phyloP scores from a whole-genome alignment of 1,140 invertebrate genomes.

The Drosophila watanabei region DNA sequence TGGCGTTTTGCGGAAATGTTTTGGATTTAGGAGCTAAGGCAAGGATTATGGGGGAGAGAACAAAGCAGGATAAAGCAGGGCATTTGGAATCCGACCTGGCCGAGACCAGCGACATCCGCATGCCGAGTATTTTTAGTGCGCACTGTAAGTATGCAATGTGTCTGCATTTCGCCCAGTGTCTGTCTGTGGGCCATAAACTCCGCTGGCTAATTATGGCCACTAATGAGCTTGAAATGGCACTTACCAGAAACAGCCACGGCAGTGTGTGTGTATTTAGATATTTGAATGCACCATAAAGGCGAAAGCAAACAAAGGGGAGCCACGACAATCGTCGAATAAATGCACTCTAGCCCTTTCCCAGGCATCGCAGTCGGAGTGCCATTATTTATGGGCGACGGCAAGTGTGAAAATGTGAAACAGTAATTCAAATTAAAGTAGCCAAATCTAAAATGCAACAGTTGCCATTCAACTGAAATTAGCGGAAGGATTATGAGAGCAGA shows the following conservation, averaged over 20 bases:
- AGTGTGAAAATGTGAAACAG: slow-evolving; percentile 47
- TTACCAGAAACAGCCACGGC: slow-evolving; percentile 58
- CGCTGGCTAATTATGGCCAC: slow-evolving; percentile 78
- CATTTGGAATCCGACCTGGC: slow-evolving; percentile 4
- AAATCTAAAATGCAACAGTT: slow-evolving; percentile 29
- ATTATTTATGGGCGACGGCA: slow-evolving; percentile 48
- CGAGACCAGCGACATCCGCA: slow-evolving; percentile 3
- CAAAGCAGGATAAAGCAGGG: not conserved
- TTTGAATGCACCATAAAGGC: slow-evolving; percentile 36
- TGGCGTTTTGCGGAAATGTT: slow-evolving; percentile 19
- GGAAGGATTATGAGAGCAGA: slow-evolving; percentile 4
- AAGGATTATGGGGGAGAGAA: slow-evolving; percentile 12
- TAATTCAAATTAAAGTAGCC: slow-evolving; percentile 52
- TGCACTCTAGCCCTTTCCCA: not conserved
- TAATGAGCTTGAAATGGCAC: slow-evolving; percentile 83
- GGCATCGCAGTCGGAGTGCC: not conserved
- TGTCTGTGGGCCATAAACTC: slow-evolving; percentile 72
- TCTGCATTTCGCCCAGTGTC: slow-evolving; percentile 63
- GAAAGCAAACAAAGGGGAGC: slow-evolving; percentile 35
- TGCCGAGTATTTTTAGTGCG: slow-evolving; percentile 38
- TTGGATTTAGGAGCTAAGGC: slow-evolving; percentile 11
- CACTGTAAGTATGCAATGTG: slow-evolving; percentile 46
- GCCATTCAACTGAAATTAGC: slow-evolving; percentile 30
- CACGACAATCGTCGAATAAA: slow-evolving; percentile 28
- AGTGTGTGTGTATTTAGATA: slow-evolving; percentile 42